These are phyloP conservation scores for Campylomormyrus numenius DNA, from an alignment of 2,113 vertebrate genomes.

Conservation along the genomic window DNA sequence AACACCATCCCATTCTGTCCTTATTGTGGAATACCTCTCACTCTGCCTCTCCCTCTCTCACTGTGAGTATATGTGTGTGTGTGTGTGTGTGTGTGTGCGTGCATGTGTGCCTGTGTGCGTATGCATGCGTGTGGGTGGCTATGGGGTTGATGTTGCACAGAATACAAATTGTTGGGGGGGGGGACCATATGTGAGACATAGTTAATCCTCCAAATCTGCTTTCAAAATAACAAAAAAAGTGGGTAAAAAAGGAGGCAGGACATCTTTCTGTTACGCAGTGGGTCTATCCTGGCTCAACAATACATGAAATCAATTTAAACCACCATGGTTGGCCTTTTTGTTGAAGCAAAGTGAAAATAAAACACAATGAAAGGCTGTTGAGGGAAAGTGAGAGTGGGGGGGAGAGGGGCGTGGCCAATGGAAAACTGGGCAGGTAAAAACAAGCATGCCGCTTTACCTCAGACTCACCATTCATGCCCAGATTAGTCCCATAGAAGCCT, in stretches of 20 bases:
- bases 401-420: not conserved
- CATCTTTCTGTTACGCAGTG: constrained; percentile 25
- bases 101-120: not conserved
- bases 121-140: constrained; percentile 70
- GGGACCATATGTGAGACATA: constrained; percentile 88
- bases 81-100: not conserved
- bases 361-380: constrained; percentile 5
- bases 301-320: constrained; percentile 49
- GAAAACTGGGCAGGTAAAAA: constrained; percentile 19
- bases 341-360: constrained; percentile 19
- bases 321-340: constrained; percentile 13
- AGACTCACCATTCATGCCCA: constrained; percentile 58
- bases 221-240: constrained; percentile 64
- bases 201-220: constrained; percentile 98
- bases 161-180: constrained; percentile 86
- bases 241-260: constrained; percentile 35
- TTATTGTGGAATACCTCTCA: not conserved
- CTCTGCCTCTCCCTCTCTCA: constrained; percentile 26
- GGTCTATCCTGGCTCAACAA: constrained; percentile 25
- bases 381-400: not conserved
- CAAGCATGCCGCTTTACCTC: constrained; percentile 56
- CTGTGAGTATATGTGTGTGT: not conserved
- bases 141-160: constrained; percentile 66
- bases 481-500: constrained; percentile 56
- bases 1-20: not conserved